phyloP scores from a whole-genome alignment of 92 coral and sea anemone species.

The Phymanthus crucifer region DNA sequence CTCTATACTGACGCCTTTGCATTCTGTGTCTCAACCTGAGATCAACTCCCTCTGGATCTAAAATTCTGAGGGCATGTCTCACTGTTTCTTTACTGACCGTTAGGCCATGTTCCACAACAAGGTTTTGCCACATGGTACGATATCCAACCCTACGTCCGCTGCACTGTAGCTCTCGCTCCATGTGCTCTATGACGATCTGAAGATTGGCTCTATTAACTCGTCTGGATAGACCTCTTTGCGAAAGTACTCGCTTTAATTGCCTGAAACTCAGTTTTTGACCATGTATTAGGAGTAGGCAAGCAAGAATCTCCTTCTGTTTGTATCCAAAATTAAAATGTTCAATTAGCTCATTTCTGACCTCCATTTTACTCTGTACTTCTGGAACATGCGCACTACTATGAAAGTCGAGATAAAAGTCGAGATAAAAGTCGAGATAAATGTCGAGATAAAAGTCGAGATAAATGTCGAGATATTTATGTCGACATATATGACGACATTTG shows the following conservation, averaged over 20 bases:
- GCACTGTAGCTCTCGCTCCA: neutral
- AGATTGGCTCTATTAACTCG: conserved; percentile 4
- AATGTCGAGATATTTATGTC: neutral
- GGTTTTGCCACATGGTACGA: neutral
- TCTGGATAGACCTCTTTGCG: conserved; percentile 14
- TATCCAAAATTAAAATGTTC: conserved; percentile 10
- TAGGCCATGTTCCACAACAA: neutral
- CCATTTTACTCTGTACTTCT: conserved; percentile 1
- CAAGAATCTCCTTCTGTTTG: conserved; percentile 17
- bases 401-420: neutral
- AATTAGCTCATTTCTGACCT: conserved; percentile 9
- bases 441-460: neutral
- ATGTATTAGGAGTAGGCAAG: conserved; percentile 10
- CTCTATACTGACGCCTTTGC: neutral
- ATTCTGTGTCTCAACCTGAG: conserved; percentile 1
- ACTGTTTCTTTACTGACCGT: conserved; percentile 6
- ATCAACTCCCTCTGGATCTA: conserved; percentile 27
- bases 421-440: neutral
- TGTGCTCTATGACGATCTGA: neutral
- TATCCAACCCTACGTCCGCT: neutral
- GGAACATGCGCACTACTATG: neutral
- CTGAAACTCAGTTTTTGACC: conserved; percentile 5
- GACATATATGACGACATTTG: too few relatives aligned
- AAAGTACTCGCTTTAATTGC: conserved; percentile 22
- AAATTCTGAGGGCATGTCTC: neutral